phyloP scores from a whole-genome alignment of 2,888 invertebrate species.

The Harpalus rufipes region DNA sequence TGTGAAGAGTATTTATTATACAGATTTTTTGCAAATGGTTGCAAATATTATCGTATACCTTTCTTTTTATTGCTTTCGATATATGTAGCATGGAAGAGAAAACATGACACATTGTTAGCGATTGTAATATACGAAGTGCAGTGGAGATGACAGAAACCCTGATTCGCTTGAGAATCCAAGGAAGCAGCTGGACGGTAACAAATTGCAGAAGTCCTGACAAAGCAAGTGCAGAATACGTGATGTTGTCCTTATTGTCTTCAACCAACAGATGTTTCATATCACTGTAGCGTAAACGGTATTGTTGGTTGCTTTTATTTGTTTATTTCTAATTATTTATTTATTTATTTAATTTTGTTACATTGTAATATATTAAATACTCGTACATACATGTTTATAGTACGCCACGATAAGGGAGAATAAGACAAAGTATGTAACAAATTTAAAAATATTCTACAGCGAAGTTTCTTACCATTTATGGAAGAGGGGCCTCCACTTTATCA shows the following conservation, averaged over 20 bases:
- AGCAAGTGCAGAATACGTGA: constrained; percentile 1
- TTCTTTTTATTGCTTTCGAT: background rate
- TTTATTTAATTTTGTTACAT: too few species aligned
- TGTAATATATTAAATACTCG: too few species aligned
- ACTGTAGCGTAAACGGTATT: background rate
- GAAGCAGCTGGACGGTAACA: background rate
- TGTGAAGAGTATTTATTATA: too few species aligned
- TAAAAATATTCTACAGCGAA: too few species aligned
- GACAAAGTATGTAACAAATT: too few species aligned
- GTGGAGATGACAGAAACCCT: background rate
- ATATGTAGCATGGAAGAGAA: background rate
- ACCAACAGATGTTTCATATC: background rate
- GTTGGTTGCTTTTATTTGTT: background rate
- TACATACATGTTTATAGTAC: too few species aligned
- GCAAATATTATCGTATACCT: too few species aligned
- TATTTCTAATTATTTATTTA: background rate
- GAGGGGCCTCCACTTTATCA: too few species aligned
- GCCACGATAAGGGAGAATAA: too few species aligned
- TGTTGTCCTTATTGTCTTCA: background rate
- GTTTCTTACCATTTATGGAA: too few species aligned
- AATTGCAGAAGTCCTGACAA: background rate
- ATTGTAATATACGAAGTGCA: background rate
- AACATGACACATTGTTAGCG: background rate
- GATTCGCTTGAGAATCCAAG: background rate
- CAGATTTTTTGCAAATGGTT: too few species aligned